Evolutionary conservation across 2,797 vertebrate genomes (phyloP), one percentile per base, ranked within the genome.

Genomic region (Channa striata): DNA sequence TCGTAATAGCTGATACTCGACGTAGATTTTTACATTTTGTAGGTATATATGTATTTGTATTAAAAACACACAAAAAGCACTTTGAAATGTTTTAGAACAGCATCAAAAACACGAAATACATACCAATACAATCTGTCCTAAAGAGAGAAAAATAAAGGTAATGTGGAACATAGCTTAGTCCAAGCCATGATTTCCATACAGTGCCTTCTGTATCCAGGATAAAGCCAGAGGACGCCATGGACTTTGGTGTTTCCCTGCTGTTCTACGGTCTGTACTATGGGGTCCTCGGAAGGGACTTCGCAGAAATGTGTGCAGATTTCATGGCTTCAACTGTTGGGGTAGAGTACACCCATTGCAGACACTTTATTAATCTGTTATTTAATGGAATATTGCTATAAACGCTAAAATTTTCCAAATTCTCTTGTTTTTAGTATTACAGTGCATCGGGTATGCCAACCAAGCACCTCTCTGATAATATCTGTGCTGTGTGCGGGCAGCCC

Each of bases 311-410:
- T 85, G 97, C 97, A 0, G 98, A 99, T 86, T 98, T 97, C 89
- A 99, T 99, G 98, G 98, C 98, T 2, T 99, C 98, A 1, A 99
- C 98, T 0, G 95, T 99, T 19, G 98, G 98, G 89, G 98, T 99
- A 19, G 85, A 95, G 95, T 68, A 4, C 2, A 34, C 78, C 7
- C 25, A 48, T 16, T 47, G 12, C 12, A 60, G 48, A 33, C 21
- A 0, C 4, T 51, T 17, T 44, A 6, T 23, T 17, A 66, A 52
- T 53, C 16, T 58, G 46, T 54, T 21, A 47, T 17, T 3, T 47
- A 6, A 7, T 3, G 51, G 10, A 19, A 39, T 14, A 25, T 25
- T 2, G 5, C 36, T 43, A 12, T 40, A 44, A 49, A n/a, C n/a
- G 2, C 3, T 66, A 0, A 52, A 53, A 30, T 19, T 5, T 49